These are phyloP conservation scores for Paguma larvata DNA, from an alignment of 2,797 vertebrate species.

Conservation along the genomic window DNA sequence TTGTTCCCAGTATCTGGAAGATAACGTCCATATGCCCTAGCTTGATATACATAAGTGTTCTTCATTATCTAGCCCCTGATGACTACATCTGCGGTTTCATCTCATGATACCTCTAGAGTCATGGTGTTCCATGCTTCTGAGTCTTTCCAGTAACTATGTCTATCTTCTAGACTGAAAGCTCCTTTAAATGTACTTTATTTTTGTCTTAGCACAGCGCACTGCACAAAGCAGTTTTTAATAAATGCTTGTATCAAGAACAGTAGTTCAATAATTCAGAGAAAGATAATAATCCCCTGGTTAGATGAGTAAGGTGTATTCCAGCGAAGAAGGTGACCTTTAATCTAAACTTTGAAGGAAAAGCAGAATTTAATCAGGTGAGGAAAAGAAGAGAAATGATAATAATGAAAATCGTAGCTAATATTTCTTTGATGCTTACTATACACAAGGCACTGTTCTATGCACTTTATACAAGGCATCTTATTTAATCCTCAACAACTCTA, in stretches of 20 bases:
- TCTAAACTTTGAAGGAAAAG: background rate
- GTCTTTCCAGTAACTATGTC: background rate
- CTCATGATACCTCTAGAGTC: background rate
- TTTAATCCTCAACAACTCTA: background rate
- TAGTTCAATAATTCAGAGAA: conserved; percentile 4
- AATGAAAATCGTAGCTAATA: background rate
- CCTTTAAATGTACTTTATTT: conserved; percentile 20
- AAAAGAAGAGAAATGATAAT: background rate
- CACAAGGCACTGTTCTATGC: background rate
- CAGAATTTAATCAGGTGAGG: background rate
- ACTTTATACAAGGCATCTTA: background rate
- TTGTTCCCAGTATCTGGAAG: background rate
- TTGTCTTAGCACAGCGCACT: background rate
- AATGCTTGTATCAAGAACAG: conserved; percentile 9
- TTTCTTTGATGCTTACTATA: background rate
- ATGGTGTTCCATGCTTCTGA: background rate
- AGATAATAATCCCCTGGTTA: background rate
- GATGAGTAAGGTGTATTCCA: background rate
- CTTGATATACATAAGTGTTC: background rate
- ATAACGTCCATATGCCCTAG: background rate
- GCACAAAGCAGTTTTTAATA: background rate
- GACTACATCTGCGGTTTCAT: background rate
- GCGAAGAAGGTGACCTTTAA: background rate
- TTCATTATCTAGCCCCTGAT: background rate
- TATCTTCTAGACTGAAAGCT: background rate